phyloP scores from a whole-genome alignment of 2,888 invertebrate genomes.

The Gymnosoma rotundatum region DNA sequence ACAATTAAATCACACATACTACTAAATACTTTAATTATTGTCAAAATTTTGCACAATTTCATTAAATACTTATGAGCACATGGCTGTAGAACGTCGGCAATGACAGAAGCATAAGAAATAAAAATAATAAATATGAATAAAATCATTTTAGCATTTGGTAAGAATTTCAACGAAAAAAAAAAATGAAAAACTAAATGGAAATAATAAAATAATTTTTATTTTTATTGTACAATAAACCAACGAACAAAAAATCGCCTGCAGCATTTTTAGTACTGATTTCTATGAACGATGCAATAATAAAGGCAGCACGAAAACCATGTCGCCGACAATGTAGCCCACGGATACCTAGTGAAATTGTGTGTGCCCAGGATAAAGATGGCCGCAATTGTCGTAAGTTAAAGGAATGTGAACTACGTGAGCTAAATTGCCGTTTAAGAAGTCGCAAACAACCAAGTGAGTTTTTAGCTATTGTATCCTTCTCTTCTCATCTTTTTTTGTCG shows the following conservation, averaged over 20 bases:
- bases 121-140: constrained; percentile 48
- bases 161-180: constrained; percentile 38
- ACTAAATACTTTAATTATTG: constrained; percentile 35
- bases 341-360: constrained; percentile 54
- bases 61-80: constrained; percentile 45
- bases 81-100: constrained; percentile 27
- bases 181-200: constrained; percentile 56
- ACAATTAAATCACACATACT: constrained; percentile 41
- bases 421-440: constrained; percentile 60
- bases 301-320: constrained; percentile 51
- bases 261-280: constrained; percentile 20
- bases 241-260: constrained; percentile 22
- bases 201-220: constrained; percentile 45
- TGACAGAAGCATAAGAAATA: neutral
- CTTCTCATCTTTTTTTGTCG: neutral
- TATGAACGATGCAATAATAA: constrained; percentile 9
- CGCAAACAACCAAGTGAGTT: constrained; percentile 61
- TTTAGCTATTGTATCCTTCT: neutral
- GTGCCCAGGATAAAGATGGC: constrained; percentile 56
- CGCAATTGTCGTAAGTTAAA: constrained; percentile 64
- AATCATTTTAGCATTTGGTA: constrained; percentile 46
- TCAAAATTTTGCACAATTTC: constrained; percentile 39
- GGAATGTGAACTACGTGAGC: constrained; percentile 66
- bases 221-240: constrained; percentile 12
- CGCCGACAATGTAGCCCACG: constrained; percentile 62